Conservation (phyloP, 92 coral and sea anemone species). For the Porites lobata region DNA sequence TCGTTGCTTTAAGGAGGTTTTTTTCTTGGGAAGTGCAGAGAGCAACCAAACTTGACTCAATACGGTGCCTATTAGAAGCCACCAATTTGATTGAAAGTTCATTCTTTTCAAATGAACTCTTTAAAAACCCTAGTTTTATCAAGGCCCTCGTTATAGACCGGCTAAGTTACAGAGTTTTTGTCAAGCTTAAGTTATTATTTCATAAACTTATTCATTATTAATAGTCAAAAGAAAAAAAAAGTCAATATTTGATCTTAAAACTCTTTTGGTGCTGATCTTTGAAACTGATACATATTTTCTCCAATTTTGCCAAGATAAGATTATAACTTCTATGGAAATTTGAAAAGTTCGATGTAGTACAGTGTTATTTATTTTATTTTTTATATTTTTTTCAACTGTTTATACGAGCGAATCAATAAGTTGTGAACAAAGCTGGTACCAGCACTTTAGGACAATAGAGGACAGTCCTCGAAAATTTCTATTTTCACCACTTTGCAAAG, state of each 20-base stretch:
- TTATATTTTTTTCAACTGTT: background rate
- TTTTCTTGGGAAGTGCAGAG: slow-evolving; percentile 14
- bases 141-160: slow-evolving; percentile 5
- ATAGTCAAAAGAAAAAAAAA: slow-evolving; percentile 28
- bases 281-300: background rate
- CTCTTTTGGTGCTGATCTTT: too few species aligned
- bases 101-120: slow-evolving; percentile 24
- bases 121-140: slow-evolving; percentile 13
- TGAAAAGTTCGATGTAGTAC: background rate
- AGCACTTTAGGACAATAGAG: slow-evolving; percentile 29
- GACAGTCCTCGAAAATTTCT: background rate
- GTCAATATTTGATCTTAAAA: background rate
- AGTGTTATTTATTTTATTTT: too few species aligned
- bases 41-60: slow-evolving; percentile 13
- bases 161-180: slow-evolving; percentile 48
- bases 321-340: too few species aligned
- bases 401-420: background rate
- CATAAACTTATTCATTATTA: slow-evolving; percentile 71
- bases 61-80: slow-evolving; percentile 27
- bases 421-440: slow-evolving; percentile 39
- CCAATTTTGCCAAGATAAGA: background rate
- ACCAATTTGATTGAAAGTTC: slow-evolving; percentile 26
- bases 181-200: slow-evolving; percentile 73
- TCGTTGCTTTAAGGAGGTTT: slow-evolving; percentile 31
- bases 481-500: too few species aligned